These are phyloP conservation scores for Germaria angustata DNA, from an alignment of 2,888 invertebrate genomes.

Conservation along the genomic window DNA sequence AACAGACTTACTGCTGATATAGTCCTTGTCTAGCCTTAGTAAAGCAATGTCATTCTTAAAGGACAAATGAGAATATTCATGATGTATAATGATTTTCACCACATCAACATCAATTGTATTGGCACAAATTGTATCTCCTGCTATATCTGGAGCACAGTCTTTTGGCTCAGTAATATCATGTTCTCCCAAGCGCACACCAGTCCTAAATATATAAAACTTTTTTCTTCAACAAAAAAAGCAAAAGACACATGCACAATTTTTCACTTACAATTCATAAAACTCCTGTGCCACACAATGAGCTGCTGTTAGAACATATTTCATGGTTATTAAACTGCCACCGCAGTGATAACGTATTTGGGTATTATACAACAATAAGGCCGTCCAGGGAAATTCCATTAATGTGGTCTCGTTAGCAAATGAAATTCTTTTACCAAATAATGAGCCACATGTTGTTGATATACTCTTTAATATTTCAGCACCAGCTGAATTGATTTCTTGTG, in stretches of 20 bases:
- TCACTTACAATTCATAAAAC: constrained; percentile 47
- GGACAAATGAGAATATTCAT: constrained; percentile 33
- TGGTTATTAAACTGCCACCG: constrained; percentile 54
- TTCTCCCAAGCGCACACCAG: constrained; percentile 49
- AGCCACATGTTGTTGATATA: constrained; percentile 15
- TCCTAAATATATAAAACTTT: neutral
- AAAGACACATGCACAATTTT: neutral
- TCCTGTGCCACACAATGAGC: constrained; percentile 52
- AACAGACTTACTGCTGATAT: constrained; percentile 24
- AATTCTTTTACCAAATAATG: constrained; percentile 36
- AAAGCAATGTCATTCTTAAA: constrained; percentile 53
- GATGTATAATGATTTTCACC: constrained; percentile 42
- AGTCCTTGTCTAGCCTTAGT: constrained; percentile 17
- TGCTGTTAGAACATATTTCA: constrained; percentile 39
- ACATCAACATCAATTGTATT: constrained; percentile 34
- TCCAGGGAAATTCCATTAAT: constrained; percentile 53
- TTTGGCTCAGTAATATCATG: constrained; percentile 18
- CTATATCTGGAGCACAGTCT: constrained; percentile 44
- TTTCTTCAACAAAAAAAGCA: neutral
- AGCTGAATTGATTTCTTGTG: neutral
- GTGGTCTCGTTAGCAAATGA: constrained; percentile 47
- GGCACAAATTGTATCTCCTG: constrained; percentile 6
- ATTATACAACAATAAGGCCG: constrained; percentile 43
- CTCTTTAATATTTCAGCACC: constrained; percentile 37
- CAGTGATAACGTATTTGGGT: constrained; percentile 41